These are phyloP conservation scores for Hydrotaea diabolus DNA, from an alignment of 2,888 invertebrate genomes.

Conservation along the genomic window DNA sequence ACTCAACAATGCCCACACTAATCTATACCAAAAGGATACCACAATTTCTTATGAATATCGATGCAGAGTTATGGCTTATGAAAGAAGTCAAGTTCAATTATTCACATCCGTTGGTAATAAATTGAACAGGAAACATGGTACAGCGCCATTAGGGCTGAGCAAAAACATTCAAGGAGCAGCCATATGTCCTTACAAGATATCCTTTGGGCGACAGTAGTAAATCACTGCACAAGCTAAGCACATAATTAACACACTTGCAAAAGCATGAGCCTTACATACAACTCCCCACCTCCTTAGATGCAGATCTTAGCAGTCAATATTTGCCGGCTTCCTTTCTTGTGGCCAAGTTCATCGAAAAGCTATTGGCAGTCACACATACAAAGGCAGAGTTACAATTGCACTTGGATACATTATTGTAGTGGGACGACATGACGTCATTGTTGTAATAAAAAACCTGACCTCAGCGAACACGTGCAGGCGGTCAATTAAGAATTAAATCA, in stretches of 20 bases:
- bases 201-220: constrained; percentile 56
- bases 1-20: background rate
- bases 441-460: constrained; percentile 57
- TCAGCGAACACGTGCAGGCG: constrained; percentile 44
- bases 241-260: constrained; percentile 69
- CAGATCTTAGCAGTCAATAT: background rate
- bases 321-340: background rate
- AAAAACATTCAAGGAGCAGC: constrained; percentile 58
- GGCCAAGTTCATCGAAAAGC: constrained; percentile 3
- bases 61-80: background rate
- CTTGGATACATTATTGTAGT: background rate
- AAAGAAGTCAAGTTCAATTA: constrained; percentile 64
- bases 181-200: constrained; percentile 47
- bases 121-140: constrained; percentile 58
- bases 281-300: background rate
- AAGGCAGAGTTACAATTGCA: too few relatives aligned
- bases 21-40: background rate
- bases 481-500: constrained; percentile 19
- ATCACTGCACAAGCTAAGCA: constrained; percentile 58
- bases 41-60: constrained; percentile 10
- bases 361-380: constrained; percentile 21
- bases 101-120: constrained; percentile 70
- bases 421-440: constrained; percentile 1
- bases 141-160: constrained; percentile 24
- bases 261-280: constrained; percentile 31